Evolutionary conservation across 2,113 vertebrate species (phyloP), one percentile per base, ranked within the genome.

Genomic region (Cathartes aura): DNA sequence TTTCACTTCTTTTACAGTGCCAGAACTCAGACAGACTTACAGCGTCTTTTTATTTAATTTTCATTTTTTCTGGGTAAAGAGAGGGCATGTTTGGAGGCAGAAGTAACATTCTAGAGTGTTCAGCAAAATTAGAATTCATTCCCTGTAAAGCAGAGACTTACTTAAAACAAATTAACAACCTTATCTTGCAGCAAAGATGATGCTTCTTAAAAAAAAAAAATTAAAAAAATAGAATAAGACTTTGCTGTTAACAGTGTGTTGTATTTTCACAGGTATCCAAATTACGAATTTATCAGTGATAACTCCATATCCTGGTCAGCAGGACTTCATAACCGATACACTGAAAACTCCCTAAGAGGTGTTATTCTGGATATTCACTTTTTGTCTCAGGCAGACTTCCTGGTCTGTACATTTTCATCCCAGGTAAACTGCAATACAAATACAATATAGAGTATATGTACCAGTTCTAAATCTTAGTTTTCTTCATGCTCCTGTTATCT

Each of bases 271-370:
- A 99, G 99, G 98, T 99, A 99, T 82, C 98, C 99, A 48, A 99
- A 98, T 87, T 99, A 99, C 2, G 99, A 99, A 98, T 99, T 99
- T 98, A 99, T 99, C 98, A 99, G 99, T 90, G 99, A 99, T 97
- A 99, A 99, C 97, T 99, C 99, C 96, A 99, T 99, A 96, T 99
- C 99, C 42, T 99, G 99, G 99, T 99, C 99, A n/a, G 99, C 99
- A 6, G 99, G 99, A 81, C 98, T 99, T 68, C 99, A 99, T 90
- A 99, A 99, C 98, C 98, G 99, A 78, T 99, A 99, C 97, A 99
- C 99, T 5, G 99, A 99, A 98, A 99, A 99, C 96, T 99, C 99
- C 11, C 98, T 99, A 52, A 98, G 99, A 94, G 99, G 99, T 50
- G 99, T 99, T 96, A 99, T 99, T 91, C 98, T 99, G 95, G 99